Base-by-base conservation (phyloP, 2,113 vertebrate genomes). In the Bettongia penicillata region DNA sequence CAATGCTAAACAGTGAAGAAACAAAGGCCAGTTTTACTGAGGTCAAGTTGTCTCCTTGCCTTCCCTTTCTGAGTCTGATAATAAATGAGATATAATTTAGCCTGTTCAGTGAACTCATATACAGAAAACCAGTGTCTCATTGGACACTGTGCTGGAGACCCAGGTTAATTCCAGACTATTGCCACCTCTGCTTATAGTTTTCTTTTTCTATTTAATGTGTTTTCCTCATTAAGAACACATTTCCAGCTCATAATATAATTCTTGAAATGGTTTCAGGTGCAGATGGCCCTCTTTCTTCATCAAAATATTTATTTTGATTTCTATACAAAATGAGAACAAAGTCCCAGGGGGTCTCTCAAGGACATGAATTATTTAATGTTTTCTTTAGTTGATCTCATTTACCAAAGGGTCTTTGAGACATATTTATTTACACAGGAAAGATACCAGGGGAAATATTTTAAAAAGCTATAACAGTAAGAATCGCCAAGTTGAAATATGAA, bases 241-340 rank as follows among this genome's bases (percentile, higher is more conserved):
- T 94, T 94, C 93, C 93, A 49, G 52, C 94, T 96, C 94, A 4
- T 6, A 96, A 96, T 94, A 96, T 95, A 96, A 94, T 93, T 91
- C 90, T 92, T 94, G 92, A 98, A 95, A 52, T 84, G 95, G 92
- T 98, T 97, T 96, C 61, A 95, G 90, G 93, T 3, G 3, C 93
- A 96, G 93, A 98, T 95, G 93, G 12, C 25, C 92, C 53, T 93
- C 94, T 96, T 97, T 90, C 84, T 98, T 94, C 95, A 96, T 89
- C 89, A 94, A 94, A 97, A 94, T 53, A 77, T 37, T 90, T 93
- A 91, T 95, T 98, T 97, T 97, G 31, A 48, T 98, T 97, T 97
- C 94, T 97, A 92, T 89, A 84, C 97, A 98, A 98, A 96, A 95
- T 93, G 97, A 93, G 96, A 97, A 96, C 93, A 96, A 97, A 97